These are phyloP conservation scores for Microctenopoma stevenorrisi DNA, from an alignment of 2,797 vertebrate species.

Conservation along the genomic window DNA sequence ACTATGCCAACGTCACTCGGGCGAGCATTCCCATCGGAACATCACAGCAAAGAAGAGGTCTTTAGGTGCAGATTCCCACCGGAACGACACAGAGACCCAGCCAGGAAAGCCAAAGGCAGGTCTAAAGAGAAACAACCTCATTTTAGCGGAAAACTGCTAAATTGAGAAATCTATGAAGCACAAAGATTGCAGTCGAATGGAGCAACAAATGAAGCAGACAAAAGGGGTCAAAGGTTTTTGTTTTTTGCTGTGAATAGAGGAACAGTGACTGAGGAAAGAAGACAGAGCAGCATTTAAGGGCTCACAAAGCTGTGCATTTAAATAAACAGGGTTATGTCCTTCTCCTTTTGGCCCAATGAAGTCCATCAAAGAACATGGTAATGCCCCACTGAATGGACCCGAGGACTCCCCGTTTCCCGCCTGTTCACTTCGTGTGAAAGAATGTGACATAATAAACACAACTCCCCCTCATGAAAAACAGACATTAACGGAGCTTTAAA, in stretches of 20 bases:
- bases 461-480: conserved; percentile 53
- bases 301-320: conserved; percentile 83
- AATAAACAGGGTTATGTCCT: conserved; percentile 84
- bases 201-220: conserved; percentile 69
- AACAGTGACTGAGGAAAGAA: conserved; percentile 71
- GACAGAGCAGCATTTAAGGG: conserved; percentile 82
- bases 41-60: conserved; percentile 33
- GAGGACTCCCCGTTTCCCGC: conserved; percentile 73
- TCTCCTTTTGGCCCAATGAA: conserved; percentile 80
- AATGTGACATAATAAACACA: conserved; percentile 80
- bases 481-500: conserved; percentile 74
- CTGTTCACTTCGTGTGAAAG: conserved; percentile 82
- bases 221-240: conserved; percentile 83
- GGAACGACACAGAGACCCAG: conserved; percentile 39
- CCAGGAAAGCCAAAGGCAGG: conserved; percentile 55
- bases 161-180: conserved; percentile 64
- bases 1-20: conserved; percentile 73
- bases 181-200: conserved; percentile 74
- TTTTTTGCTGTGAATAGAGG: conserved; percentile 79
- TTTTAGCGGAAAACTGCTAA: conserved; percentile 76
- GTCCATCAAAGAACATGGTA: conserved; percentile 84
- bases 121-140: conserved; percentile 55
- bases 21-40: conserved; percentile 66
- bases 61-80: conserved; percentile 78
- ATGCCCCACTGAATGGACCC: conserved; percentile 78